Percentiles rank a stretch among this genome's conserved stretches.
Conservation (phyloP, 2,113 vertebrate genomes). For the Dipodomys stephensi region DNA sequence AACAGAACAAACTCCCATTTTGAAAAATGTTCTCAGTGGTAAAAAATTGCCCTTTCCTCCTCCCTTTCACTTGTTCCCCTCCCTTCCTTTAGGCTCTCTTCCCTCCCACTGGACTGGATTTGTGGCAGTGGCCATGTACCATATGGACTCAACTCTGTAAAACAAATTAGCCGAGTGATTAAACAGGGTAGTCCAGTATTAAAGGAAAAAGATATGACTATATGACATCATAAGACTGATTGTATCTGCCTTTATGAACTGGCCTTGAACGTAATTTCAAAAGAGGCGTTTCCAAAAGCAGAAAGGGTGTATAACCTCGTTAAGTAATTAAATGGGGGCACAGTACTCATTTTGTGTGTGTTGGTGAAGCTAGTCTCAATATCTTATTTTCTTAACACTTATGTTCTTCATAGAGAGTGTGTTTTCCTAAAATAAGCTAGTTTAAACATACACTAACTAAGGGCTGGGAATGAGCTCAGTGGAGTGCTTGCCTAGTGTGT, state of each 20-base stretch:
- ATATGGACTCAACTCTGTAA: not conserved
- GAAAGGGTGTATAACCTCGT: not conserved
- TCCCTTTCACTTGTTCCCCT: not conserved
- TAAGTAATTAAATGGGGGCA: constrained; percentile 24
- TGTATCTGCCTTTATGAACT: constrained; percentile 15
- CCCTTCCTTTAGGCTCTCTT: no score
- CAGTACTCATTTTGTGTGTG: not conserved
- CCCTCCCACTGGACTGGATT: not conserved
- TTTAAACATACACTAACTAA: constrained; percentile 6
- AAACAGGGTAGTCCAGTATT: not conserved
- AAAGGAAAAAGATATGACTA: not conserved
- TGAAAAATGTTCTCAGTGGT: constrained; percentile 21
- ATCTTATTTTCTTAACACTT: constrained; percentile 1
- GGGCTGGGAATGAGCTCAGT: no score
- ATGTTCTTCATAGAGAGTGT: not conserved
- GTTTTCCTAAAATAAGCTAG: constrained; percentile 23
- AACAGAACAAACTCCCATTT: constrained; percentile 11
- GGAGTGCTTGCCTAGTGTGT: no score
- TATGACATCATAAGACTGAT: not conserved
- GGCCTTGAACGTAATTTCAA: constrained; percentile 18
- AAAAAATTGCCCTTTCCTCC: not conserved
- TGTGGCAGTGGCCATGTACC: constrained; percentile 15
- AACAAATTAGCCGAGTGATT: not conserved
- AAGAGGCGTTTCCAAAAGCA: not conserved
- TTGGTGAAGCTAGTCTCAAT: not conserved